Evolutionary conservation across 2,113 vertebrate species (phyloP), one percentile per base, ranked within the genome.

Genomic region (Carassius carassius): DNA sequence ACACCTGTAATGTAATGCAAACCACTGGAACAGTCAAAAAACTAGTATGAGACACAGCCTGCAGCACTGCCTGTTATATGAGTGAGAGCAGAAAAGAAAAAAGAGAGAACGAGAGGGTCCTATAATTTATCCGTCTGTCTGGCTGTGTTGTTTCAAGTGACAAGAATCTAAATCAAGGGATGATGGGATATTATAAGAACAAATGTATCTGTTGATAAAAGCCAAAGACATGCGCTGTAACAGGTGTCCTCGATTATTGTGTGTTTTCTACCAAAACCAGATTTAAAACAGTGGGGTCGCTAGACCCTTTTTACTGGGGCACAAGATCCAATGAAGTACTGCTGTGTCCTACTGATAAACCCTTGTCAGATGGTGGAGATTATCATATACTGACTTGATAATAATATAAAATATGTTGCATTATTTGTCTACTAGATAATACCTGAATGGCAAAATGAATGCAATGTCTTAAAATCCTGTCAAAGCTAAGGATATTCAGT

Each of bases 1-100:
- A 65, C 74, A 79, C 81, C 82, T 84, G 76, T 67, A 87, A 80
- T 87, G 76, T 80, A 65, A 76, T 51, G n/a, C 72, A 70, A 81
- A 78, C 60, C 25, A 25, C 75, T 78, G 74, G 76, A 86, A 69
- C n/a, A 54, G 62, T 84, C 5, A 32, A 54, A 11, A 14, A n/a
- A 60, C 54, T 62, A 35, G 51, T 13, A 44, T 44, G 77, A 78
- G 60, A 79, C 3, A 19, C 76, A 21, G 63, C 41, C 51, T 60
- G 85, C 37, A 76, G n/a, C 78, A 35, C 25, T 76, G 85, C 19
- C 74, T 35, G 21, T 21, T 78, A 44, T 74, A n/a, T 58, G 17
- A 73, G 77, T 3, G 25, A 60, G n/a, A 47, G 19, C 25, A 14
- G 47, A 12, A 54, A 47, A 84, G 21, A 41, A 41, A 69, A 8